Evolutionary conservation across 2,113 vertebrate genomes (phyloP).

Genomic region (Plecotus auritus): DNA sequence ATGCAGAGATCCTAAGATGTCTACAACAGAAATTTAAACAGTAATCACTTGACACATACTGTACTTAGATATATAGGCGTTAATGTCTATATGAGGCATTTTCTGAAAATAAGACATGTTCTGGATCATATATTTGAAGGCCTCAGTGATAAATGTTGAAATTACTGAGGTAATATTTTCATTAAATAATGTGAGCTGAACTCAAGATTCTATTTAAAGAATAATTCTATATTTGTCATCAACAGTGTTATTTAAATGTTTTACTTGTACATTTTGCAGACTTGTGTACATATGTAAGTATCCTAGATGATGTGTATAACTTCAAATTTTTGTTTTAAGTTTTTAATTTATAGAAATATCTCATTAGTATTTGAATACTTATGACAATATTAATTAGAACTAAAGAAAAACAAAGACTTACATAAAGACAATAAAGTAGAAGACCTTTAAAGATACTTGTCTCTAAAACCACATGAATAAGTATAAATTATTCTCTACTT

Average conservation of each 20-base stretch:
- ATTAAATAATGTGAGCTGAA: conserved; percentile 14
- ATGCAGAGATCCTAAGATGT: neutral
- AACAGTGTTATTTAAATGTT: neutral
- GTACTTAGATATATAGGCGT: neutral
- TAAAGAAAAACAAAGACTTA: conserved; percentile 31
- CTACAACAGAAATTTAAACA: neutral
- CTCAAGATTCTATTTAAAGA: neutral
- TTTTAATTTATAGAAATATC: conserved; percentile 5
- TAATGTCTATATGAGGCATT: neutral
- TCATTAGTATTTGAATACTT: neutral
- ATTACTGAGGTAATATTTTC: neutral
- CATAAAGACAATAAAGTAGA: neutral
- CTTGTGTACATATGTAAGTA: neutral
- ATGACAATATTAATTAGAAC: neutral
- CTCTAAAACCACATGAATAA: neutral
- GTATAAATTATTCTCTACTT: conserved; percentile 21
- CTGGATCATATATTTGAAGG: neutral
- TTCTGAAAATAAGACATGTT: neutral
- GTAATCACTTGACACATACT: conserved; percentile 8
- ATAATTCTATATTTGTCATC: neutral
- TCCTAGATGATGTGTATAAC: neutral
- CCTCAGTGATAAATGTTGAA: neutral
- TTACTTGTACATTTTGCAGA: conserved; percentile 19
- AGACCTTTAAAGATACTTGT: neutral
- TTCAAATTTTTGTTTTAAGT: conserved; percentile 20